Conservation (phyloP, 2,113 vertebrate genomes). For the Rostratula benghalensis region DNA sequence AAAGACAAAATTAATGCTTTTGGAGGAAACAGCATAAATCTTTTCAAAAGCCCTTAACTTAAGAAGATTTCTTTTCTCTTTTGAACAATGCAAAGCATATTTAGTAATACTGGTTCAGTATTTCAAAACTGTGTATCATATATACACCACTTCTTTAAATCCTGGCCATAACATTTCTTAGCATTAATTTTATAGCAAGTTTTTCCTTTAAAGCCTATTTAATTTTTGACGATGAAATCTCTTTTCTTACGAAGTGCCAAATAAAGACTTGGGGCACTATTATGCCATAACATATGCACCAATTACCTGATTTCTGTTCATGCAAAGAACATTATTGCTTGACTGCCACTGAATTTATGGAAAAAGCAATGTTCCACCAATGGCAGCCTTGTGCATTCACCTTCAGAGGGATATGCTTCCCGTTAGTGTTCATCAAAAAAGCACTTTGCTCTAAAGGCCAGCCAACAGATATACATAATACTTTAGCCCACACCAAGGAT, state of each 20-base stretch:
- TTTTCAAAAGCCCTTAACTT: background rate
- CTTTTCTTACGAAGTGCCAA: conserved; percentile 35
- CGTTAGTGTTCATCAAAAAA: conserved; percentile 63
- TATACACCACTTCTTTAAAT: background rate
- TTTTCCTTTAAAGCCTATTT: conserved; percentile 27
- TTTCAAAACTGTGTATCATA: background rate
- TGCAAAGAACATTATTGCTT: conserved; percentile 42
- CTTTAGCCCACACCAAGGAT: conserved; percentile 39
- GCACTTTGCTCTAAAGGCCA: conserved; percentile 55
- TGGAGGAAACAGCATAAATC: conserved; percentile 28
- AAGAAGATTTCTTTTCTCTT: background rate
- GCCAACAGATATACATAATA: conserved; percentile 53
- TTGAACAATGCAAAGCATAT: conserved; percentile 5
- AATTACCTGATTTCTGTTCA: conserved; percentile 67
- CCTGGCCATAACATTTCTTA: background rate
- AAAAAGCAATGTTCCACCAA: conserved; percentile 29
- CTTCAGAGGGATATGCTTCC: conserved; percentile 45
- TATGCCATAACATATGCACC: conserved; percentile 37
- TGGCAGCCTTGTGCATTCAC: conserved; percentile 39
- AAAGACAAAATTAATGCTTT: conserved; percentile 27
- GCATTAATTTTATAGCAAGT: conserved; percentile 1
- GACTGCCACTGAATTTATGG: conserved; percentile 54
- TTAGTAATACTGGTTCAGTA: background rate
- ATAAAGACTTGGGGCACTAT: conserved; percentile 42
- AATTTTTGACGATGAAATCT: conserved; percentile 56